These are phyloP conservation scores for Reticulitermes speratus DNA, from an alignment of 1,140 invertebrate species.

Conservation along the genomic window DNA sequence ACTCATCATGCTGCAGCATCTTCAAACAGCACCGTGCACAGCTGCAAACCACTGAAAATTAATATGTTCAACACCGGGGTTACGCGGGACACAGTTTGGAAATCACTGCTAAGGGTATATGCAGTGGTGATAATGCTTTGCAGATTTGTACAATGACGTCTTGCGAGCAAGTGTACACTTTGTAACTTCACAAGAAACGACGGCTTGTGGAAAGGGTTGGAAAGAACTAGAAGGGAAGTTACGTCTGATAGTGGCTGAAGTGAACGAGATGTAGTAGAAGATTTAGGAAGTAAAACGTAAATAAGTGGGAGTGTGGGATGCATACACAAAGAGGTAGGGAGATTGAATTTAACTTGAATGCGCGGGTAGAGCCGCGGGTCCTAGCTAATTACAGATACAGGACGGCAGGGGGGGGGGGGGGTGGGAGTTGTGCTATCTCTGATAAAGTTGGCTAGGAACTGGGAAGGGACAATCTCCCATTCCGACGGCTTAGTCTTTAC, in stretches of 20 bases:
- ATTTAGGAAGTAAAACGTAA: slow-evolving; percentile 2
- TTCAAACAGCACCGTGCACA: too few species aligned
- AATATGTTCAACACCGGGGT: too few species aligned
- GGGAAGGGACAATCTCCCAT: not conserved
- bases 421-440: not conserved
- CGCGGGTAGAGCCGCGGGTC: not conserved
- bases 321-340: not conserved
- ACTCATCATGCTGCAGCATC: too few species aligned
- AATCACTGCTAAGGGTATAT: too few species aligned
- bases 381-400: slow-evolving; percentile 3
- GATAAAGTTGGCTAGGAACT: not conserved
- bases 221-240: not conserved
- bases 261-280: not conserved
- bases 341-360: not conserved
- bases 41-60: too few species aligned
- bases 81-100: too few species aligned
- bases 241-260: not conserved
- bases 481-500: slow-evolving; percentile 3
- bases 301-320: not conserved
- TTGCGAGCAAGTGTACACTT: not conserved
- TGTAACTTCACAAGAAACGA: not conserved
- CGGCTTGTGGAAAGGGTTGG: too few species aligned
- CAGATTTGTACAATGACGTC: not conserved
- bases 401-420: not conserved
- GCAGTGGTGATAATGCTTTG: not conserved